Evolutionary conservation across 2,113 vertebrate species (phyloP).

Genomic region (Indicator indicator): DNA sequence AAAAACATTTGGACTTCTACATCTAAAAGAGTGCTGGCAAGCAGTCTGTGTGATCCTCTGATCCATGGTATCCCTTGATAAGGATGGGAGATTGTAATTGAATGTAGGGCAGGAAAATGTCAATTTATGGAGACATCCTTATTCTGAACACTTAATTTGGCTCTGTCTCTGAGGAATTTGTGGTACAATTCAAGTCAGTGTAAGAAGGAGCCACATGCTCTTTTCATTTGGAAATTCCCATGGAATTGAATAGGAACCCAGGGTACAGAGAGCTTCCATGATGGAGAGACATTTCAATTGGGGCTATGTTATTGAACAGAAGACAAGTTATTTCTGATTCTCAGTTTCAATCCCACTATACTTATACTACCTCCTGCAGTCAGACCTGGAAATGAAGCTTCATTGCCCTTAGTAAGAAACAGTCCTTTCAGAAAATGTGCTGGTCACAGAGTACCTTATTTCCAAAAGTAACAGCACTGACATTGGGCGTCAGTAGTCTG

Average conservation of each 20-base stretch:
- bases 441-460: not conserved
- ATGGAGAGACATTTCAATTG: not conserved
- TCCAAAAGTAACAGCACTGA: not conserved
- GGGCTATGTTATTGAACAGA: not conserved
- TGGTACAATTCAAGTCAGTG: not conserved
- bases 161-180: not conserved
- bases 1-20: not conserved
- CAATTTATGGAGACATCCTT: not conserved
- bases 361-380: not conserved
- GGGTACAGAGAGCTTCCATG: not conserved
- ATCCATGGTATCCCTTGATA: not conserved
- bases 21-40: not conserved
- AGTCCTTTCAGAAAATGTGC: not conserved
- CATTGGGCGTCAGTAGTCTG: not conserved
- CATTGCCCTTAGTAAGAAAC: not conserved
- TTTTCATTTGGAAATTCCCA: not conserved
- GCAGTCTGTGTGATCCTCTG: not conserved
- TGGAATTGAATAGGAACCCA: not conserved
- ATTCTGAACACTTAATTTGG: not conserved
- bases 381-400: not conserved
- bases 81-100: not conserved
- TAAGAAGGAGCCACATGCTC: not conserved
- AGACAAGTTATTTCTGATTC: not conserved
- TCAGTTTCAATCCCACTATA: not conserved
- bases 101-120: not conserved